phyloP scores from a whole-genome alignment of 2,797 vertebrate genomes.

The Carcharodon carcharias region DNA sequence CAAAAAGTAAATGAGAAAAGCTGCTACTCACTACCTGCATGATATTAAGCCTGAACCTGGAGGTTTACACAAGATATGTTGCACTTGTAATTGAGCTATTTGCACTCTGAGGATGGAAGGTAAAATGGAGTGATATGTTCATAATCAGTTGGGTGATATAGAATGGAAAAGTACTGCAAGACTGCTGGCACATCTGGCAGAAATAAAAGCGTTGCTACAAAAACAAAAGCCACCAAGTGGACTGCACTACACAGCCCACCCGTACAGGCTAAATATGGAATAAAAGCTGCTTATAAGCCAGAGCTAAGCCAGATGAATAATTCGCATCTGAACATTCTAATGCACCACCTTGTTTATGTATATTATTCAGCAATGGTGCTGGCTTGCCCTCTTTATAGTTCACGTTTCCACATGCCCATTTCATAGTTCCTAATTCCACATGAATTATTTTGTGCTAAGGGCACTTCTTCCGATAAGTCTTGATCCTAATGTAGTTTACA shows the following conservation, averaged over 20 bases:
- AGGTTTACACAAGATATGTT: background rate
- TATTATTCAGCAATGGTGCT: background rate
- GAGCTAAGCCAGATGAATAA: background rate
- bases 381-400: background rate
- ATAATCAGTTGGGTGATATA: background rate
- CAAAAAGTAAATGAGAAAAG: background rate
- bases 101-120: background rate
- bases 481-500: background rate
- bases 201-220: background rate
- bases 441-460: background rate
- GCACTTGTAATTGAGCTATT: background rate
- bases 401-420: background rate
- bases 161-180: background rate
- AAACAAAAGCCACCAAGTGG: background rate
- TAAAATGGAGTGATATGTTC: background rate
- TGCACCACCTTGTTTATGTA: background rate
- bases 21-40: background rate
- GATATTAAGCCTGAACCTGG: background rate
- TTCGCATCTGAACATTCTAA: background rate
- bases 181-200: background rate
- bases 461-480: background rate
- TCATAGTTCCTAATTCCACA: background rate
- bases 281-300: background rate
- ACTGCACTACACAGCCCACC: background rate
- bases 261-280: background rate